These are phyloP conservation scores for Lindbergichthys nudifrons DNA, from an alignment of 2,797 vertebrate species.

Conservation along the genomic window DNA sequence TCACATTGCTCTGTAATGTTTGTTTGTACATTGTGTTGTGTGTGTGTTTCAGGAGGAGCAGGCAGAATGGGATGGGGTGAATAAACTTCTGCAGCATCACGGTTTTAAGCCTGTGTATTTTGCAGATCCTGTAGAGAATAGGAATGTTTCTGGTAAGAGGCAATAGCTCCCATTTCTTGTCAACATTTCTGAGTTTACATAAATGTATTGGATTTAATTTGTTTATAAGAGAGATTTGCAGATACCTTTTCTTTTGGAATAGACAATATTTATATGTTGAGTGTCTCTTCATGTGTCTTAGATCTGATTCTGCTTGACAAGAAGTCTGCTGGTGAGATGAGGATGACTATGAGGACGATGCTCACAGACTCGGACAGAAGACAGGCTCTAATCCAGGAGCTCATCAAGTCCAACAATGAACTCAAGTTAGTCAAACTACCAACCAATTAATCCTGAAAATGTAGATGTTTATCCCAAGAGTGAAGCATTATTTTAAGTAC, in stretches of 20 bases:
- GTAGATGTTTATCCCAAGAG: not conserved
- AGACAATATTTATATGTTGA: too few species aligned
- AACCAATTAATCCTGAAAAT: not conserved
- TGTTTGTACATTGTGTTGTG: not conserved
- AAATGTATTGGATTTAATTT: not conserved
- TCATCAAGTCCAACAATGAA: conserved; percentile 87
- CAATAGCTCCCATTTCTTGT: not conserved
- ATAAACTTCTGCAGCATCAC: conserved; percentile 82
- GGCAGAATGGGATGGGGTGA: conserved; percentile 88
- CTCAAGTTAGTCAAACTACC: conserved; percentile 84
- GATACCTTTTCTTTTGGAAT: not conserved
- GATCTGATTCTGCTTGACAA: conserved; percentile 88
- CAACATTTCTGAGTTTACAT: not conserved
- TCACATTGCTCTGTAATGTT: not conserved
- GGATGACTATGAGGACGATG: conserved; percentile 84
- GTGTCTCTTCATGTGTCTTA: conserved; percentile 50
- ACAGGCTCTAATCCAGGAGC: conserved; percentile 88
- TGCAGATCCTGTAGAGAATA: conserved; percentile 76
- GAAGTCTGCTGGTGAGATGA: conserved; percentile 83
- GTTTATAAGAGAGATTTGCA: not conserved
- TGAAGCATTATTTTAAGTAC: not conserved
- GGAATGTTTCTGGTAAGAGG: conserved; percentile 81
- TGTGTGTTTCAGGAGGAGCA: conserved; percentile 82
- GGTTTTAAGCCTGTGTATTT: conserved; percentile 88
- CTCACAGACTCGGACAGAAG: conserved; percentile 87